Conservation (phyloP, 2,113 vertebrate species). For the Pavo muticus region DNA sequence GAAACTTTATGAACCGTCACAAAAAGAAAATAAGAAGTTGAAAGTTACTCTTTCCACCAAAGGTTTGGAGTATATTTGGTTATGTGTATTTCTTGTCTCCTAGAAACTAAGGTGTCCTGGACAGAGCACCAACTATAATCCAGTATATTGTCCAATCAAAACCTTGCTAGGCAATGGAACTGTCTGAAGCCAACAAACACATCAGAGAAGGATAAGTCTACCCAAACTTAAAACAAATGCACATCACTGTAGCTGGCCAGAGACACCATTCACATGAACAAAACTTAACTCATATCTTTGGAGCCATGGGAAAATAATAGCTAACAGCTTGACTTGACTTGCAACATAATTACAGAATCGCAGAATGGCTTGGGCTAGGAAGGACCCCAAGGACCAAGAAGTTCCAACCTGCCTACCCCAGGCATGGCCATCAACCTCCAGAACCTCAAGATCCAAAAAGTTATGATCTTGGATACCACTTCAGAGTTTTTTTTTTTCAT, state of each 20-base stretch:
- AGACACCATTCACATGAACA: not conserved
- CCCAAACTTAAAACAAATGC: not conserved
- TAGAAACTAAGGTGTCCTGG: not conserved
- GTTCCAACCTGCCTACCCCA: too few relatives aligned
- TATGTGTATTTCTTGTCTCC: not conserved
- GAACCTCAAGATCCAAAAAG: not conserved
- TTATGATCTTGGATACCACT: not conserved
- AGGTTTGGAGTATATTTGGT: not conserved
- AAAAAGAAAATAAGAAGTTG: not conserved
- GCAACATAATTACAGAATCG: not conserved
- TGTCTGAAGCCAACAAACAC: not conserved
- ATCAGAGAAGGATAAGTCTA: not conserved
- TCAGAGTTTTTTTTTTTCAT: not conserved
- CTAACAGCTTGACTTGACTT: not conserved
- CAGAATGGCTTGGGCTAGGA: too few relatives aligned
- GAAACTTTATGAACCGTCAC: not conserved
- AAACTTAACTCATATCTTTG: not conserved
- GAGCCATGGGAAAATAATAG: not conserved
- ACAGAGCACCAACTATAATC: not conserved
- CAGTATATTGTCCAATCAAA: not conserved
- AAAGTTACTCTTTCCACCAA: not conserved
- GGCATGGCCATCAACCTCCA: too few relatives aligned
- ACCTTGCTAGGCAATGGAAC: fast-evolving
- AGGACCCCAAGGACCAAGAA: too few relatives aligned
- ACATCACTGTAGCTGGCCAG: not conserved